phyloP scores from a whole-genome alignment of 2,113 vertebrate species.

The Cromileptes altivelis region DNA sequence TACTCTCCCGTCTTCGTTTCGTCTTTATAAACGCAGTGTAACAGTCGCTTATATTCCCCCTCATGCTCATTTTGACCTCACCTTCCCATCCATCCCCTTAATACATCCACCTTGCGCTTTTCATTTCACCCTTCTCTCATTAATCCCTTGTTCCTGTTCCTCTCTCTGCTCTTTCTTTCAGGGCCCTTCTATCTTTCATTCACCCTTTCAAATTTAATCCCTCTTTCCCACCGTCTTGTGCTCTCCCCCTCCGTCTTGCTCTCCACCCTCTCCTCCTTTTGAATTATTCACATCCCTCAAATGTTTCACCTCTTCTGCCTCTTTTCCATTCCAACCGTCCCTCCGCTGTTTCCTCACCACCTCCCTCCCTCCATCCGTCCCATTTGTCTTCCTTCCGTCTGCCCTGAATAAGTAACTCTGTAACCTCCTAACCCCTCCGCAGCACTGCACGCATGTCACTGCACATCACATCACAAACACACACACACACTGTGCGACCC shows the following conservation, averaged over 20 bases:
- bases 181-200: constrained; percentile 1
- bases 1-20: neutral
- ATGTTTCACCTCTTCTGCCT: neutral
- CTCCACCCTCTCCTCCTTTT: neutral
- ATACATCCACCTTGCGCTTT: constrained; percentile 6
- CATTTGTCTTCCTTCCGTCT: constrained; percentile 1
- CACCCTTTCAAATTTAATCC: constrained; percentile 25
- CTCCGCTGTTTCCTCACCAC: constrained; percentile 19
- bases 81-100: neutral
- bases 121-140: constrained; percentile 6
- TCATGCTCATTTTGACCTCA: neutral
- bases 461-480: constrained; percentile 61
- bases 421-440: constrained; percentile 58
- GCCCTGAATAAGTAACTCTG: constrained; percentile 45
- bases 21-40: neutral
- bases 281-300: constrained; percentile 13
- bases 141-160: constrained; percentile 18
- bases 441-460: constrained; percentile 67
- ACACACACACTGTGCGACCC: constrained; percentile 38
- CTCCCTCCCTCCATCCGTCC: neutral
- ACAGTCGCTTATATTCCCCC: neutral
- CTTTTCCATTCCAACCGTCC: neutral
- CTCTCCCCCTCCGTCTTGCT: neutral
- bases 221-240: constrained; percentile 3
- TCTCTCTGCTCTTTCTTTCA: neutral